Evolutionary conservation across 2,113 vertebrate species (phyloP), one percentile per base, ranked within the genome.

Genomic region (Eidolon helvum): DNA sequence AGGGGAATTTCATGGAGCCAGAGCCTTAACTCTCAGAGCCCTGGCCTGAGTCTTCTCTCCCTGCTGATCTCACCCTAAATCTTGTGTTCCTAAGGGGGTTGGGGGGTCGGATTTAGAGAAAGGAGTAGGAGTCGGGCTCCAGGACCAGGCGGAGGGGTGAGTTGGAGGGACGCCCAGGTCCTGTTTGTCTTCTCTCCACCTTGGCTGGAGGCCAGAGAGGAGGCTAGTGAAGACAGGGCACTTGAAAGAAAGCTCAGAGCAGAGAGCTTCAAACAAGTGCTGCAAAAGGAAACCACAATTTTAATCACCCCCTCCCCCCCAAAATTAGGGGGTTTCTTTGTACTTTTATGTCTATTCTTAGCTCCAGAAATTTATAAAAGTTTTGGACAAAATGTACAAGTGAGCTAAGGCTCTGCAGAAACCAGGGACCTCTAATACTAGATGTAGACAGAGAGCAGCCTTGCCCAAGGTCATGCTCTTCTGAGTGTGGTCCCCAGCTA

Each of bases 271-370:
- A 85, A 79, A 95, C 50, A 90, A 28, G 48, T 12, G 26, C 74
- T 79, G 68, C 59, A 83, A 96, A 96, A 96, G 92, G 92, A 97
- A 97, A 92, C 38, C 72, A 59, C 28, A 21, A 82, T 90, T 96
- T 95, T 93, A 50, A 50, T 50, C 48, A 50, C 48, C 48, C 2
- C 48, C 10, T 10, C 45, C 10, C 45, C 45, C 12, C 85, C 30
- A 12, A 89, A 96, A 97, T 97, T 96, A 96, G 68, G 90, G 96
- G 84, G 48, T 96, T 96, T 97, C 95, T 86, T 97, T 96, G 55
- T 97, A n/a, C 82, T 97, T 96, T 89, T 45, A 24, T 61, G 30
- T 87, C 92, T 97, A 91, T 97, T 97, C 61, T 94, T 97, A 83
- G 95, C 61, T 33, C 50, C 33, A 24, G 45, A 93, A 84, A 74